These are phyloP conservation scores for Hyles vespertilio DNA, from an alignment of 1,140 invertebrate species.

Conservation along the genomic window DNA sequence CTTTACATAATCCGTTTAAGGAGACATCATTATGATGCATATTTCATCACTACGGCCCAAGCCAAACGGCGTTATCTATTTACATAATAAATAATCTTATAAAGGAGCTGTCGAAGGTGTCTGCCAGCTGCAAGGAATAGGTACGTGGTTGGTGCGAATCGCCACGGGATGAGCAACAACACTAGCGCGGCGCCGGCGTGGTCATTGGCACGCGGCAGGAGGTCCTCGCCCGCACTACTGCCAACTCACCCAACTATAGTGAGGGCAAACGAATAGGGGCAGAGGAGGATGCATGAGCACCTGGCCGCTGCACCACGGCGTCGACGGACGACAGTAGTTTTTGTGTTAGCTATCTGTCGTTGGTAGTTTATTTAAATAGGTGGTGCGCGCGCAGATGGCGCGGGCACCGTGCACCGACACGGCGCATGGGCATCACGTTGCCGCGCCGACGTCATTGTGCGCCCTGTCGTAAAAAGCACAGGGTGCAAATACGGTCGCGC, in stretches of 20 bases:
- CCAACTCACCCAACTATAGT: neutral
- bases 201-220: conserved; percentile 44
- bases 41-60: no score
- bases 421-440: conserved; percentile 5
- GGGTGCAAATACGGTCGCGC: conserved; percentile 42
- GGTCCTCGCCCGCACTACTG: conserved; percentile 33
- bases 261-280: no score
- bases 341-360: conserved; percentile 48
- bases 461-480: conserved; percentile 40
- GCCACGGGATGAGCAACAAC: no score
- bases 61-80: no score
- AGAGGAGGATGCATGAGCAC: conserved; percentile 30
- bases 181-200: conserved; percentile 28
- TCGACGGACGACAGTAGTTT: conserved; percentile 36
- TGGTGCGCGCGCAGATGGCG: conserved; percentile 58
- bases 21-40: no score
- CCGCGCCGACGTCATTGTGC: conserved; percentile 30
- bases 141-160: no score
- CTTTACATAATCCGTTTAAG: no score
- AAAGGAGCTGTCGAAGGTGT: no score
- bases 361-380: conserved; percentile 70
- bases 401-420: conserved; percentile 28
- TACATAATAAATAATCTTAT: no score
- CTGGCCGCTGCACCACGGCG: conserved; percentile 48
- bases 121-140: no score